phyloP scores from a whole-genome alignment of 2,888 invertebrate genomes.

The Drosophila greeni region DNA sequence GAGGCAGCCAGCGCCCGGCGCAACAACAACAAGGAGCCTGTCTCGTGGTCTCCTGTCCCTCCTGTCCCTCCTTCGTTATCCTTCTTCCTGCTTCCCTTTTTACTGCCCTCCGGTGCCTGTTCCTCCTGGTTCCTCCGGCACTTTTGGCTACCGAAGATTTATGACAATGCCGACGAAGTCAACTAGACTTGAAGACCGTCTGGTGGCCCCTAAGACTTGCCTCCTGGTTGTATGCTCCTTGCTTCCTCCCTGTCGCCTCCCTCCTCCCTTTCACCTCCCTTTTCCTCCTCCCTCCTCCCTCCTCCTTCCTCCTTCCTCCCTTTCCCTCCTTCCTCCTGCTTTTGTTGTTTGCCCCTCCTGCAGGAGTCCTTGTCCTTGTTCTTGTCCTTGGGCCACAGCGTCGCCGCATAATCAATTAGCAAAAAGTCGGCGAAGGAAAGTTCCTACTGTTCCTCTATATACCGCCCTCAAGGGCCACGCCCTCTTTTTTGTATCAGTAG shows the following conservation, averaged over 20 bases:
- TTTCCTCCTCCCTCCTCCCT: no score
- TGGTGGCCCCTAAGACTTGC: conserved; percentile 12
- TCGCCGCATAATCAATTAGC: conserved; percentile 39
- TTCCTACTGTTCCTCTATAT: conserved; percentile 18
- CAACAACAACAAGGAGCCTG: conserved; percentile 36
- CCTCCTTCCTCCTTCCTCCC: no score
- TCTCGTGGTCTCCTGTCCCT: no score
- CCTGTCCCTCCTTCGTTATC: conserved; percentile 10
- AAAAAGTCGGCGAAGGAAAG: conserved; percentile 17
- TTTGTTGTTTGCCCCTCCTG: not conserved
- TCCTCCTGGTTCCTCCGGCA: not conserved
- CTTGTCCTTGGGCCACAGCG: conserved; percentile 40
- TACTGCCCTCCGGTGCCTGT: not conserved
- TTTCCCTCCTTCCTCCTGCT: not conserved
- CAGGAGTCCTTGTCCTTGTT: conserved; percentile 32
- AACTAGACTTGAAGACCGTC: conserved; percentile 40
- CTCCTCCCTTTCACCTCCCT: not conserved
- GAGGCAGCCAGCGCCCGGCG: conserved; percentile 8
- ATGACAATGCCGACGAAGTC: conserved; percentile 38
- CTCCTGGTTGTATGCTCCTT: not conserved
- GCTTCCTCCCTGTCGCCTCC: not conserved
- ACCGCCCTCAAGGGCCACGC: conserved; percentile 7
- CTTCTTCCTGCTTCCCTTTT: conserved; percentile 6
- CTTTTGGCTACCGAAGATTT: conserved; percentile 37
- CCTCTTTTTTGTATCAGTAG: conserved; percentile 22